Percentiles rank a stretch among this genome's conserved stretches.
phyloP scores from a whole-genome alignment of 2,888 invertebrate species.

The Platycnemis pennipes region DNA sequence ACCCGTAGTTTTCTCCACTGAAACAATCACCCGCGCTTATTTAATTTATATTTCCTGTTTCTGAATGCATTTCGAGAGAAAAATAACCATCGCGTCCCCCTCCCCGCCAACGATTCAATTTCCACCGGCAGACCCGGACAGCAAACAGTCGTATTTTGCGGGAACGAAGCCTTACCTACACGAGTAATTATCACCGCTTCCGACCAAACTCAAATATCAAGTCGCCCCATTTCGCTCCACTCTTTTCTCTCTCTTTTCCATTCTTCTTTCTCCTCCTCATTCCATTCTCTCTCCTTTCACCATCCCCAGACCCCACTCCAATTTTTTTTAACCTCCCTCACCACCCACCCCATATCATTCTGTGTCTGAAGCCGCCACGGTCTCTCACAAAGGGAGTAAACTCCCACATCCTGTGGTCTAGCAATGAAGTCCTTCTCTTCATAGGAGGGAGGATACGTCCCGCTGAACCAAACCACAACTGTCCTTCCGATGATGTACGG shows the following conservation, averaged over 20 bases:
- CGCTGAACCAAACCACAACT: constrained; percentile 54
- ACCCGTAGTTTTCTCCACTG: neutral
- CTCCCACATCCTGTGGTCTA: constrained; percentile 63
- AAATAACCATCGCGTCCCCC: neutral
- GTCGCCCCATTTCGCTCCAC: neutral
- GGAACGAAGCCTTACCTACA: neutral
- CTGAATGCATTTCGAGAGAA: neutral
- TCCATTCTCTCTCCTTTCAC: neutral
- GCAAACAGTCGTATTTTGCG: constrained; percentile 8
- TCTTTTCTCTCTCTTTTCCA: neutral
- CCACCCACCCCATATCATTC: neutral
- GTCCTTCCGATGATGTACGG: constrained; percentile 51
- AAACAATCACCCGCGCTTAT: neutral
- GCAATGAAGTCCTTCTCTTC: constrained; percentile 63
- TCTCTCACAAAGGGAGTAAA: neutral
- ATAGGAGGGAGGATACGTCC: constrained; percentile 8
- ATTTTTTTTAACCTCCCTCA: neutral
- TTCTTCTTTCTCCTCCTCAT: neutral
- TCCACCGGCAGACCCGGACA: neutral
- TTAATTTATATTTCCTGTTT: constrained; percentile 5
- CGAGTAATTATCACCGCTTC: neutral
- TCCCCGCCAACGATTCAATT: neutral
- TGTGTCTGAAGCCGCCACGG: neutral
- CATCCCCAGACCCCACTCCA: neutral
- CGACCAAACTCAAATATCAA: neutral